Conservation (phyloP, 2,113 vertebrate genomes). For the Thymallus thymallus region DNA sequence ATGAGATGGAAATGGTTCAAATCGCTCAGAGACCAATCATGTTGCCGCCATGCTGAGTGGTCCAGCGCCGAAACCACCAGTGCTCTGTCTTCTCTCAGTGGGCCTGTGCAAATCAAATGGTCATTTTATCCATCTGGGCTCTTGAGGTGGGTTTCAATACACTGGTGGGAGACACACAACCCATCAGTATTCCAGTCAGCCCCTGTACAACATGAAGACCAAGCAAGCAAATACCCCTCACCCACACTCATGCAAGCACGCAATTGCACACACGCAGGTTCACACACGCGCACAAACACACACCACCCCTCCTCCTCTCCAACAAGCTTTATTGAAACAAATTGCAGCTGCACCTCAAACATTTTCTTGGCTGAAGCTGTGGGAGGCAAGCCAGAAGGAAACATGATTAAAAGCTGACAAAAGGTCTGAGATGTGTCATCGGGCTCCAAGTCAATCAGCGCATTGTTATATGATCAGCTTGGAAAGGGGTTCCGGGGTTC, state of each 20-base stretch:
- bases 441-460: constrained; percentile 70
- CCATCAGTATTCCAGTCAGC: constrained; percentile 74
- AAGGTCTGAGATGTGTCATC: constrained; percentile 65
- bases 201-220: constrained; percentile 64
- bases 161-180: constrained; percentile 18
- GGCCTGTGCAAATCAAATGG: constrained; percentile 43
- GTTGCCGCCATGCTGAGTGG: constrained; percentile 23
- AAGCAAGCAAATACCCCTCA: constrained; percentile 55
- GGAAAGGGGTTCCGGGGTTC: background rate
- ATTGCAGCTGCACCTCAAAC: constrained; percentile 66
- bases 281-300: background rate
- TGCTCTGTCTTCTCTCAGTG: constrained; percentile 19
- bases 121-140: constrained; percentile 38
- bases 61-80: constrained; percentile 12
- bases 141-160: constrained; percentile 2
- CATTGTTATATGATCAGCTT: constrained; percentile 55
- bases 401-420: constrained; percentile 58
- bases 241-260: too few species aligned
- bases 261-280: too few species aligned
- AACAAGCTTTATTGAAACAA: constrained; percentile 66
- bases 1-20: constrained; percentile 20
- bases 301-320: background rate
- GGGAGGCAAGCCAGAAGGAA: background rate
- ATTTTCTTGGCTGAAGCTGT: constrained; percentile 21
- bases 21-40: constrained; percentile 31